A percentile compares a stretch with the other conserved stretches of the same genome.
These are phyloP conservation scores for Bucco capensis DNA, from an alignment of 2,113 vertebrate species.

Conservation along the genomic window DNA sequence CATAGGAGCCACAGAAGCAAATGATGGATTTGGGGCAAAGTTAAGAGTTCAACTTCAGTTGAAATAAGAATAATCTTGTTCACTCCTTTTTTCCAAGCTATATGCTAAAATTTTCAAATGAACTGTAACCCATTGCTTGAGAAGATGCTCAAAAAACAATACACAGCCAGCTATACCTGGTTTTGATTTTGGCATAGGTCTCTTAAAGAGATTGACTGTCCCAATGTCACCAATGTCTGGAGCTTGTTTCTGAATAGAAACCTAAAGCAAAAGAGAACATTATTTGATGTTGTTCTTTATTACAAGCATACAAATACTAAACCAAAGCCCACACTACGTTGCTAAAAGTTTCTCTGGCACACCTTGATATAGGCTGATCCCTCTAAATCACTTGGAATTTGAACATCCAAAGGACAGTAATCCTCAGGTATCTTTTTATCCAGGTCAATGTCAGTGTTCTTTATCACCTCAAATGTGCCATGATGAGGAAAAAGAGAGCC, in stretches of 20 bases:
- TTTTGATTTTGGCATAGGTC: conserved; percentile 83
- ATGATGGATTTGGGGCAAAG: background rate
- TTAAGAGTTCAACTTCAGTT: background rate
- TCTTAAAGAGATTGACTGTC: conserved; percentile 89
- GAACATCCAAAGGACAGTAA: conserved; percentile 94
- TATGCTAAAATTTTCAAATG: background rate
- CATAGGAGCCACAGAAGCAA: background rate
- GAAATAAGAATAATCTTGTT: background rate
- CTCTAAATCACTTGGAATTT: conserved; percentile 96
- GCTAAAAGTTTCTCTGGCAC: background rate
- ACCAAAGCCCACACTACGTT: background rate
- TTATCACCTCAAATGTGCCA: conserved; percentile 97
- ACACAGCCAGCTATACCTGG: conserved; percentile 72
- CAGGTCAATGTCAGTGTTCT: conserved; percentile 96
- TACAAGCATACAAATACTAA: background rate
- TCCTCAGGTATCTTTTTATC: conserved; percentile 98
- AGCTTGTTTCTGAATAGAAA: conserved; percentile 97
- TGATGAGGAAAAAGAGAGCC: conserved; percentile 96
- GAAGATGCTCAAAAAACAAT: background rate
- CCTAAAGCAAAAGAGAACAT: conserved; percentile 67
- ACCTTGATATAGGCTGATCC: conserved; percentile 98
- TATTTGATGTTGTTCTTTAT: background rate
- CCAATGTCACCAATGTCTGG: conserved; percentile 96
- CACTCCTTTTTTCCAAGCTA: background rate
- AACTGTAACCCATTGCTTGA: background rate